Evolutionary conservation across 2,113 vertebrate genomes (phyloP), one percentile per base, ranked within the genome.

Genomic region (Amazona vittata): DNA sequence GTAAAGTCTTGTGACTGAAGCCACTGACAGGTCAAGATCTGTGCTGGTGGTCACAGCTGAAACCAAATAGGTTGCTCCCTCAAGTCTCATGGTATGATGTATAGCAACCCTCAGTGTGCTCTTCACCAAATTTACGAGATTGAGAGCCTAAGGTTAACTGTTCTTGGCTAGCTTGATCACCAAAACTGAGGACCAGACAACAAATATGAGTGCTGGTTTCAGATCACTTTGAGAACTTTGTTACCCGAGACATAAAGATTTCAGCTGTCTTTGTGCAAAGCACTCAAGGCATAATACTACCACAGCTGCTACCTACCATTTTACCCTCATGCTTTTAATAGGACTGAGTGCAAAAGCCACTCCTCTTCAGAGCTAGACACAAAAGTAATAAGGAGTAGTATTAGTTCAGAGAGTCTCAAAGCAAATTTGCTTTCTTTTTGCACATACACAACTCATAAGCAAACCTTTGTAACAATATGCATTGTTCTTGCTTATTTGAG

Each of bases 61-160:
- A 73, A 41, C 22, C 28, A 43, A 29, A 47, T 16, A 39, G 2
- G 4, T 53, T 46, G 25, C 65, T 90, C 43, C 62, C 65, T 85
- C n/a, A 39, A 35, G 43, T 28, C 64, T 63, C 7, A 0, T 4
- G 17, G 21, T 26, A 6, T 82, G 44, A 16, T 0, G 0, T 1
- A n/a, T 39, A 70, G 35, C 37, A 57, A 50, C 24, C 53, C 22
- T 79, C 53, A 63, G 28, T 15, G n/a, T 70, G 83, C n/a, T 65
- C 37, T 79, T 70, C 73, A 74, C 25, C 69, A 82, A 14, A 17
- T 50, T 29, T 50, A 6, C n/a, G 67, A 68, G 33, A 12, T 8
- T 73, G 63, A 55, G 49, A 92, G 31, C 52, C 21, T 43, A 24
- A 60, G 13, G 15, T 57, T 92, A 7, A 39, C 43, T 75, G 11